phyloP scores from a whole-genome alignment of 2,888 invertebrate species.

The Herminia tarsipennalis region DNA sequence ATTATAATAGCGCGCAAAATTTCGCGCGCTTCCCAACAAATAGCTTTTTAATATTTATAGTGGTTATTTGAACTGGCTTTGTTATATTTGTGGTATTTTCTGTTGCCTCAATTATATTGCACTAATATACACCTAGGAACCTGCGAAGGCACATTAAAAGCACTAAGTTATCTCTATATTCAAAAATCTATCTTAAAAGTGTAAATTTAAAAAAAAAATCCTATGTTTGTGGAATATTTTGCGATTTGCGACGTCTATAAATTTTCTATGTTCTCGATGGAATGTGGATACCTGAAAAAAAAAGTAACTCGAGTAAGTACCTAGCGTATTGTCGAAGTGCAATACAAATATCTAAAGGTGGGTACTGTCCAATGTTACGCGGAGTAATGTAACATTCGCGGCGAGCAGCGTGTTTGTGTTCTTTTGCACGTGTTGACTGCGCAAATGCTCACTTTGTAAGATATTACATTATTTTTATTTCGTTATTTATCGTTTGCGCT shows the following conservation, averaged over 20 bases:
- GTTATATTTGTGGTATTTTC: conserved; percentile 1
- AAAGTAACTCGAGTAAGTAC: too few species aligned
- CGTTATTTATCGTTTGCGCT: too few species aligned
- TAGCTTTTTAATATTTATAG: not conserved
- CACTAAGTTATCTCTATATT: conserved; percentile 51
- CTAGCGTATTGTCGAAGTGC: not conserved
- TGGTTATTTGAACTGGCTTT: not conserved
- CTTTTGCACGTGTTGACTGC: too few species aligned
- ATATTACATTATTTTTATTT: too few species aligned
- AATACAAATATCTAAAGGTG: not conserved
- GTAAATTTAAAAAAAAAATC: conserved; percentile 42
- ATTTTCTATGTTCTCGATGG: conserved; percentile 42
- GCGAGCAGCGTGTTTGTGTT: too few species aligned
- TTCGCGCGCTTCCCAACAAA: too few species aligned
- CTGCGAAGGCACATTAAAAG: conserved; percentile 74
- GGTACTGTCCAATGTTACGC: too few species aligned
- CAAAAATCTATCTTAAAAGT: conserved; percentile 36
- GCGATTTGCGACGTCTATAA: conserved; percentile 41
- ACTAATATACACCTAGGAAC: conserved; percentile 66
- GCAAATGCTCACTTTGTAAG: too few species aligned
- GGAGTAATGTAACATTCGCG: too few species aligned
- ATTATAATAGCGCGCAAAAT: too few species aligned
- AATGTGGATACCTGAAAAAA: conserved; percentile 45
- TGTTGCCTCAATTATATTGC: conserved; percentile 52
- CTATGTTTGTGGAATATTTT: conserved; percentile 40